A percentile compares a stretch with the other conserved stretches of the same genome.
phyloP scores from a whole-genome alignment of 2,113 vertebrate genomes.

The Cynocephalus volans region DNA sequence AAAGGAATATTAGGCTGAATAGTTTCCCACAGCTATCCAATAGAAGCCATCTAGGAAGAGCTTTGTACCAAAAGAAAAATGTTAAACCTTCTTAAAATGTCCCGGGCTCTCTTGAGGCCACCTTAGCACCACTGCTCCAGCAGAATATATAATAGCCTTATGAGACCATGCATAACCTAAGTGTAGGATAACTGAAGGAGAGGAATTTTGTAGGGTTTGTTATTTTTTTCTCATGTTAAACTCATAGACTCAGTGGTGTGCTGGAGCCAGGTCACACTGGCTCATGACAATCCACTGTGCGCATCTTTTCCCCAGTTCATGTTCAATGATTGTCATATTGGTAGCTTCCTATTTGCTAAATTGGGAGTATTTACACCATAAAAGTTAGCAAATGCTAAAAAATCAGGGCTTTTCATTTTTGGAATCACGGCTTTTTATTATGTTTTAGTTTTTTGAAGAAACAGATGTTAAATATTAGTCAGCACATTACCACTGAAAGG shows the following conservation, averaged over 20 bases:
- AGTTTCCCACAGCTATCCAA: not conserved
- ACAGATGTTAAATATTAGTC: not conserved
- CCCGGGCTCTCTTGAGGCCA: not conserved
- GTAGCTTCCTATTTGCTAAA: not conserved
- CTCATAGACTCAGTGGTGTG: not conserved
- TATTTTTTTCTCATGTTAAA: not conserved
- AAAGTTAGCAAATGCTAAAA: not conserved
- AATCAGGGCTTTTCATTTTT: not conserved
- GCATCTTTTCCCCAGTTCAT: not conserved
- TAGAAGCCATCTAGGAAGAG: not conserved
- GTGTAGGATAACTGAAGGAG: not conserved
- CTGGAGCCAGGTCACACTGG: not conserved
- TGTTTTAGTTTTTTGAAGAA: not conserved
- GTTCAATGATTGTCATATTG: not conserved
- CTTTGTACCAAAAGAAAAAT: not conserved
- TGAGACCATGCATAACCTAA: not conserved
- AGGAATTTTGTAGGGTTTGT: not conserved
- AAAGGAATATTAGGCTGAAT: not conserved
- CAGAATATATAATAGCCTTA: not conserved
- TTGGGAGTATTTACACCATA: not conserved
- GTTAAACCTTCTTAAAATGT: not conserved
- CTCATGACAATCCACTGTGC: not conserved
- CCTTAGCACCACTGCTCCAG: not conserved
- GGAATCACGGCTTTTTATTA: not conserved
- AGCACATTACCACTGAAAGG: not conserved